Conservation (phyloP, 1,140 invertebrate genomes). For the Telenomus remus region DNA sequence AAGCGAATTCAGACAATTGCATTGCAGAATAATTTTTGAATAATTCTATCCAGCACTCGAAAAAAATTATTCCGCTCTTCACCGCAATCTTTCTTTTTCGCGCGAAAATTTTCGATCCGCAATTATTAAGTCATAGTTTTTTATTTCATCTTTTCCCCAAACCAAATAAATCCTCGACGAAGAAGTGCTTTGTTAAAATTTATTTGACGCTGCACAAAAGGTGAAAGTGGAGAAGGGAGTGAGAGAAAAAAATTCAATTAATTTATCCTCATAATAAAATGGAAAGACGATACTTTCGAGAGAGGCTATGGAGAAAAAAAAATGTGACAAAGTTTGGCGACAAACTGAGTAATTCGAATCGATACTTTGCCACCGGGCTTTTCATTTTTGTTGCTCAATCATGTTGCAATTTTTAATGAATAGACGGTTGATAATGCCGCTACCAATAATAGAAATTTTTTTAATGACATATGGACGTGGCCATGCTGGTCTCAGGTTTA, state of each 20-base stretch:
- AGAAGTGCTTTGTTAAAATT: conserved; percentile 28
- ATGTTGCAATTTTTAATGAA: conserved; percentile 54
- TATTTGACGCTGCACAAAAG: conserved; percentile 5
- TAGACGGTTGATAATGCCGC: conserved; percentile 25
- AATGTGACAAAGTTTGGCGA: background rate
- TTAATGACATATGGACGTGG: conserved; percentile 68
- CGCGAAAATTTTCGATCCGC: too few relatives aligned
- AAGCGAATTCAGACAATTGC: conserved; percentile 33
- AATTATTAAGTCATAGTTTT: too few relatives aligned
- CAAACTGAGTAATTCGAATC: conserved; percentile 32
- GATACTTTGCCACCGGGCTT: conserved; percentile 17
- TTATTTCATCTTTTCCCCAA: too few relatives aligned
- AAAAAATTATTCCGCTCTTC: too few relatives aligned
- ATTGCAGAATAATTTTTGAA: background rate
- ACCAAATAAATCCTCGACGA: too few relatives aligned
- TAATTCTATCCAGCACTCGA: too few relatives aligned
- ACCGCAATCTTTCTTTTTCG: too few relatives aligned
- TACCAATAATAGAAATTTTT: conserved; percentile 51
- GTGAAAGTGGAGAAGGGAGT: background rate
- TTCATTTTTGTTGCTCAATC: conserved; percentile 46
- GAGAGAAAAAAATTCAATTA: too few relatives aligned
- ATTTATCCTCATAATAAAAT: conserved; percentile 7
- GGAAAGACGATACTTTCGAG: background rate
- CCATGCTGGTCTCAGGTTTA: conserved; percentile 57
- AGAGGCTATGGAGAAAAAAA: too few relatives aligned